A percentile compares a stretch with the other conserved stretches of the same genome.
Evolutionary conservation across 2,888 invertebrate species (phyloP).

Genomic region (Pantelozetes paolii): DNA sequence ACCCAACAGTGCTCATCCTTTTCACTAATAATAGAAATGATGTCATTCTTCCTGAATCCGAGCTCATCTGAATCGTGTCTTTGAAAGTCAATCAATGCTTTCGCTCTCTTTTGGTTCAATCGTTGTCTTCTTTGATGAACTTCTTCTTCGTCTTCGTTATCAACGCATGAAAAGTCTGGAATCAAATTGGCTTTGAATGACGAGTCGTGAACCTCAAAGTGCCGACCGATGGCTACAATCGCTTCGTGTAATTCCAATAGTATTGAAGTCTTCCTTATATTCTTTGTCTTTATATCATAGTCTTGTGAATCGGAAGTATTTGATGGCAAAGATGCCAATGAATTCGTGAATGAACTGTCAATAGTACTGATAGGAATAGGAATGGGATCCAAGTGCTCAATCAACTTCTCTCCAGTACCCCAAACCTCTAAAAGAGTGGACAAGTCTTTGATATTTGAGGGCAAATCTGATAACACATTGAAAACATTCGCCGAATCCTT

Average conservation of each 20-base stretch:
- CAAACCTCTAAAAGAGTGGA: constrained; percentile 29
- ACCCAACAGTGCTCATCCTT: constrained; percentile 99
- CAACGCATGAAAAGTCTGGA: constrained; percentile 33
- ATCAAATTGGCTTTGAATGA: constrained; percentile 62
- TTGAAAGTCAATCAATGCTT: constrained; percentile 94
- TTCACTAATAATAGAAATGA: constrained; percentile 86
- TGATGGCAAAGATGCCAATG: constrained; percentile 1
- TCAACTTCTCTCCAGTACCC: constrained; percentile 37
- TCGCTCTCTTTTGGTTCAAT: constrained; percentile 70
- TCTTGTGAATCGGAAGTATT: constrained; percentile 26
- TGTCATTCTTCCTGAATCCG: constrained; percentile 96
- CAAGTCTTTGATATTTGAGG: constrained; percentile 52
- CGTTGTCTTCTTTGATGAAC: not conserved
- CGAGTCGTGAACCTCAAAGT: constrained; percentile 89
- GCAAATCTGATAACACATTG: constrained; percentile 91
- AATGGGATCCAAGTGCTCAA: constrained; percentile 30
- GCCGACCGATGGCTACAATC: constrained; percentile 84
- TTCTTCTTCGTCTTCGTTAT: constrained; percentile 22
- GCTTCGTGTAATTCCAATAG: constrained; percentile 95
- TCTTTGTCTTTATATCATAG: constrained; percentile 78
- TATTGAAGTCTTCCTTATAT: constrained; percentile 96
- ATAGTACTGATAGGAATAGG: not conserved
- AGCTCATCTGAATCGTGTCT: constrained; percentile 96
- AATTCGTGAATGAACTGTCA: not conserved
- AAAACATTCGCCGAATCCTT: constrained; percentile 93